Percentiles rank a stretch among this genome's conserved stretches.
Evolutionary conservation across 2,797 vertebrate genomes (phyloP).

Genomic region (Mastacembelus armatus): DNA sequence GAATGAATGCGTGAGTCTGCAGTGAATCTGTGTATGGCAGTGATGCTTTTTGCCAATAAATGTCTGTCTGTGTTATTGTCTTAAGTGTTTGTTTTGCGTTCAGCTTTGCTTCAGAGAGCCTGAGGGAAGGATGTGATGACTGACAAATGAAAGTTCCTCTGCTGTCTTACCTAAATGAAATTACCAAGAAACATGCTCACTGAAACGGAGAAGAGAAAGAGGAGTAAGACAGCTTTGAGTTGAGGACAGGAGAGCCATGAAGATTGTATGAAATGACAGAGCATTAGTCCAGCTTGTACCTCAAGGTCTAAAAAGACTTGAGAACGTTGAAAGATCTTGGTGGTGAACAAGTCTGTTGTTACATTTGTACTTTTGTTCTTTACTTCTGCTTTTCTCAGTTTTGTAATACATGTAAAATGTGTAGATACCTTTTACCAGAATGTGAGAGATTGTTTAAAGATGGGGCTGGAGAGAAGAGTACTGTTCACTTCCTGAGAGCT

Average conservation of each 20-base stretch:
- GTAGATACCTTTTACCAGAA: slow-evolving; percentile 71
- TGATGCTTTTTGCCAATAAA: slow-evolving; percentile 57
- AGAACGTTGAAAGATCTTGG: slow-evolving; percentile 55
- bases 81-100: slow-evolving; percentile 55
- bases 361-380: slow-evolving; percentile 48
- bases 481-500: slow-evolving; percentile 36
- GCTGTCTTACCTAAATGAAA: background rate
- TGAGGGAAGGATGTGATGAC: background rate
- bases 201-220: slow-evolving; percentile 12
- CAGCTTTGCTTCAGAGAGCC: slow-evolving; percentile 60
- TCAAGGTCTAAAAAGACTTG: slow-evolving; percentile 51
- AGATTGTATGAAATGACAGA: slow-evolving; percentile 56
- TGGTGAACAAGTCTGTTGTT: slow-evolving; percentile 61
- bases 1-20: slow-evolving; percentile 19
- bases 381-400: slow-evolving; percentile 33
- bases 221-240: background rate
- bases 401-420: slow-evolving; percentile 63
- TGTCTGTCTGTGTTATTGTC: slow-evolving; percentile 63
- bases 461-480: slow-evolving; percentile 47
- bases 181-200: slow-evolving; percentile 7
- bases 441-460: slow-evolving; percentile 66
- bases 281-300: slow-evolving; percentile 63
- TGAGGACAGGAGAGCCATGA: background rate
- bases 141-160: background rate
- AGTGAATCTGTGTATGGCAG: slow-evolving; percentile 32